Evolutionary conservation across 2,113 vertebrate genomes (phyloP).

Genomic region (Bostrychus sinensis): DNA sequence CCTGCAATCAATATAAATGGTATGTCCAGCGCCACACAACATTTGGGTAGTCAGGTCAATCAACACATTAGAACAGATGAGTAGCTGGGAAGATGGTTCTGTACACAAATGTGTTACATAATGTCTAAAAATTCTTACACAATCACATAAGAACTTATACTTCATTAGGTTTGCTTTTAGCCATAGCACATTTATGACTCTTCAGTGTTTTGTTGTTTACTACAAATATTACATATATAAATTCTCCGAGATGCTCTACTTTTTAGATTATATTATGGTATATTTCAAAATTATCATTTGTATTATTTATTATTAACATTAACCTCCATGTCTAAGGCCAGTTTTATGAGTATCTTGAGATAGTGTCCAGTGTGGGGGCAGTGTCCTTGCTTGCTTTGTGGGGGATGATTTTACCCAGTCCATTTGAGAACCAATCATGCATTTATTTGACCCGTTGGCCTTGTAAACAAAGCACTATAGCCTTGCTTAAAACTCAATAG

Average conservation of each 20-base stretch:
- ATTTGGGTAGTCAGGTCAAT: slow-evolving; percentile 27
- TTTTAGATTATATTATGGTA: too few species aligned
- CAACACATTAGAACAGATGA: slow-evolving; percentile 16
- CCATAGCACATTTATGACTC: too few species aligned
- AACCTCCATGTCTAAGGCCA: not conserved
- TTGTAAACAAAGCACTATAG: slow-evolving; percentile 14
- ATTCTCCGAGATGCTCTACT: too few species aligned
- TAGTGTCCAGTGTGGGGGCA: not conserved
- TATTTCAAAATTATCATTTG: too few species aligned
- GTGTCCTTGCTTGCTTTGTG: not conserved
- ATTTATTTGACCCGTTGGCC: slow-evolving; percentile 17
- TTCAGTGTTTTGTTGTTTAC: too few species aligned
- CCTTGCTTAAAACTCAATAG: not conserved
- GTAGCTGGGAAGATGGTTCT: slow-evolving; percentile 36
- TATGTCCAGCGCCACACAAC: slow-evolving; percentile 72
- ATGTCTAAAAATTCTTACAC: too few species aligned
- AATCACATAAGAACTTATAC: too few species aligned
- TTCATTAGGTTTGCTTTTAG: too few species aligned
- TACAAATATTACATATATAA: too few species aligned
- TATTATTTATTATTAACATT: too few species aligned
- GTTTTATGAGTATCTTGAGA: not conserved
- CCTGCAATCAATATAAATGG: slow-evolving; percentile 95
- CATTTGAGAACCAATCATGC: slow-evolving; percentile 29
- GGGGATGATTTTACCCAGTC: not conserved
- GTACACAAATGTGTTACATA: too few species aligned